Conservation (phyloP, 1,140 invertebrate species). For the Penaeus japonicus region DNA sequence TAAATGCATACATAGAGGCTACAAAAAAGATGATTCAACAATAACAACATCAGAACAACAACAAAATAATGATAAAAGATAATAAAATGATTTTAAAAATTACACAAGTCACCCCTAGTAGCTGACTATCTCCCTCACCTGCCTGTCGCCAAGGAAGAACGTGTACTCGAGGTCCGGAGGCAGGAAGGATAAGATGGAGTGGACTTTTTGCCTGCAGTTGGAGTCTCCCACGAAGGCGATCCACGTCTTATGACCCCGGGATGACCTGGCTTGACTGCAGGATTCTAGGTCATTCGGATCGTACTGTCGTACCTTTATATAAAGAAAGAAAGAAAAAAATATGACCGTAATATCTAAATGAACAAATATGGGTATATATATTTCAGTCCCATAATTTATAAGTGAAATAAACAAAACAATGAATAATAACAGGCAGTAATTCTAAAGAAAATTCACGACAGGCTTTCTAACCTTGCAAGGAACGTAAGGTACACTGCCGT, state of each 20-base stretch:
- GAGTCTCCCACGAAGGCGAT: constrained; percentile 37
- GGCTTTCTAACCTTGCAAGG: too few species aligned
- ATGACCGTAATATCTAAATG: too few species aligned
- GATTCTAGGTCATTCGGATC: not conserved
- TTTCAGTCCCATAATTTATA: too few species aligned
- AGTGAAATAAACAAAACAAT: too few species aligned
- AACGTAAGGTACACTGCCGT: too few species aligned
- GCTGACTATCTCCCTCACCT: not conserved
- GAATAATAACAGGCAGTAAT: too few species aligned
- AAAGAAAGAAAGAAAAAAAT: not conserved
- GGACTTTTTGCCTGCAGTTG: constrained; percentile 13
- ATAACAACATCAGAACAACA: not conserved
- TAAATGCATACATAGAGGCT: not conserved
- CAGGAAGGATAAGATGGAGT: constrained; percentile 3
- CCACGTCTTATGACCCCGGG: constrained; percentile 1
- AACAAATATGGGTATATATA: too few species aligned
- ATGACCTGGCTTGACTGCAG: not conserved
- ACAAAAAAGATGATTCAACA: not conserved
- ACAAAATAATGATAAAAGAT: not conserved
- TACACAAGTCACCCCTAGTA: too few species aligned
- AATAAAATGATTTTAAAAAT: too few species aligned
- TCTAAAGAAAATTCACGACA: too few species aligned
- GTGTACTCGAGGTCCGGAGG: constrained; percentile 17
- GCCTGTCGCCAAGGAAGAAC: not conserved
- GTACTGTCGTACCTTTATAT: constrained; percentile 2